These are phyloP conservation scores for Lithophane socia DNA, from an alignment of 2,888 invertebrate genomes.

Conservation along the genomic window DNA sequence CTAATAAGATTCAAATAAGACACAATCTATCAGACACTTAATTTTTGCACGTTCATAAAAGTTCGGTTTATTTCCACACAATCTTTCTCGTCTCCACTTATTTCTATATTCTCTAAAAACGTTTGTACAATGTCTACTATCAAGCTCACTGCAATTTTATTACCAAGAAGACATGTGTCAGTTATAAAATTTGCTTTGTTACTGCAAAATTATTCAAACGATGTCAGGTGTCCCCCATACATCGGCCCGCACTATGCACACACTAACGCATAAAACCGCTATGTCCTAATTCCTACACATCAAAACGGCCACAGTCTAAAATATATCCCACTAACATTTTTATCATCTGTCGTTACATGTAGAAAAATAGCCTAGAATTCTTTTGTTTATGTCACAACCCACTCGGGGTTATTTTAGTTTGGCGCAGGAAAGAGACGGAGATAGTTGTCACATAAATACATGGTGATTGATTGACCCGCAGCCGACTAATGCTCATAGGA, in stretches of 20 bases:
- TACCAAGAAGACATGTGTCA: conserved; percentile 80
- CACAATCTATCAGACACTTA: not conserved
- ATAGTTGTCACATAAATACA: conserved; percentile 88
- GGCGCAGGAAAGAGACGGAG: conserved; percentile 78
- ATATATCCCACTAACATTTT: conserved; percentile 69
- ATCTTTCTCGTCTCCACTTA: conserved; percentile 2
- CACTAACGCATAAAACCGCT: conserved; percentile 71
- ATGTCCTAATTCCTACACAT: conserved; percentile 69
- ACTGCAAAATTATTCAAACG: conserved; percentile 87
- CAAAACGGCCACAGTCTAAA: conserved; percentile 70
- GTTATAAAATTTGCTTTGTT: conserved; percentile 82
- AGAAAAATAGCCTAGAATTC: conserved; percentile 70
- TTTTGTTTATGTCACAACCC: conserved; percentile 74
- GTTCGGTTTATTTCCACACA: not conserved
- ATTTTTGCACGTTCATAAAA: not conserved
- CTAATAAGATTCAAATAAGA: conserved; percentile 1
- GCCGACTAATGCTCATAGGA: conserved; percentile 86
- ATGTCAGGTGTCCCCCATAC: conserved; percentile 84
- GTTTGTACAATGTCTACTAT: conserved; percentile 54
- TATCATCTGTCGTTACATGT: conserved; percentile 68
- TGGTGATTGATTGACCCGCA: conserved; percentile 89
- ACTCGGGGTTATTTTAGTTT: conserved; percentile 72
- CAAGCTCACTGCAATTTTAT: conserved; percentile 73
- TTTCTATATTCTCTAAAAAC: conserved; percentile 28
- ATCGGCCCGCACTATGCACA: conserved; percentile 76